A percentile compares a stretch with the other conserved stretches of the same genome.
Conservation (phyloP, 1,140 invertebrate species). For the Ostrea denselamellosa region DNA sequence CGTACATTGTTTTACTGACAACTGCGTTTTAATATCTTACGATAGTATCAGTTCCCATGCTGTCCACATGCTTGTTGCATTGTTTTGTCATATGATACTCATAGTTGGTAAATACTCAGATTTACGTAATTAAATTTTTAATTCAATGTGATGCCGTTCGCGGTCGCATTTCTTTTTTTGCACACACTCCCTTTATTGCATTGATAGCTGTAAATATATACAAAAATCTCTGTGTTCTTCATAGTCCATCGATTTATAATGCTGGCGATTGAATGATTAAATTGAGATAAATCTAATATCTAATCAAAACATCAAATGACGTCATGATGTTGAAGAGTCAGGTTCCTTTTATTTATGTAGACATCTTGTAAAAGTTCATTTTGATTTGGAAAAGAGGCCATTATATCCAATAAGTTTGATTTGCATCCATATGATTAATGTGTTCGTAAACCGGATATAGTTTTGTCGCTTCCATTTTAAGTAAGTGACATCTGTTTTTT, state of each 20-base stretch:
- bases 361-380: too few relatives aligned
- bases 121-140: not conserved
- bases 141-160: not conserved
- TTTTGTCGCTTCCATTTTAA: too few relatives aligned
- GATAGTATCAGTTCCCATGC: not conserved
- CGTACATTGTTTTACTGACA: not conserved
- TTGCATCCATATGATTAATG: too few relatives aligned
- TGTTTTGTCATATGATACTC: not conserved
- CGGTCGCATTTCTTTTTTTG: not conserved
- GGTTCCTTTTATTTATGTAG: too few relatives aligned
- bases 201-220: not conserved
- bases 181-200: not conserved
- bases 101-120: not conserved
- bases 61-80: not conserved
- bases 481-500: too few relatives aligned
- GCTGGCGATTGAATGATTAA: not conserved
- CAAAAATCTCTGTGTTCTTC: not conserved
- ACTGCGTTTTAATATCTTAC: not conserved
- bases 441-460: too few relatives aligned
- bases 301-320: not conserved
- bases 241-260: not conserved
- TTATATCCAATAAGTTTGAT: too few relatives aligned
- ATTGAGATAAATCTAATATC: not conserved
- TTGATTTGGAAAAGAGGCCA: too few relatives aligned
- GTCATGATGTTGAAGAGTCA: not conserved